phyloP scores from a whole-genome alignment of 2,797 vertebrate genomes.

The Spheniscus humboldti region DNA sequence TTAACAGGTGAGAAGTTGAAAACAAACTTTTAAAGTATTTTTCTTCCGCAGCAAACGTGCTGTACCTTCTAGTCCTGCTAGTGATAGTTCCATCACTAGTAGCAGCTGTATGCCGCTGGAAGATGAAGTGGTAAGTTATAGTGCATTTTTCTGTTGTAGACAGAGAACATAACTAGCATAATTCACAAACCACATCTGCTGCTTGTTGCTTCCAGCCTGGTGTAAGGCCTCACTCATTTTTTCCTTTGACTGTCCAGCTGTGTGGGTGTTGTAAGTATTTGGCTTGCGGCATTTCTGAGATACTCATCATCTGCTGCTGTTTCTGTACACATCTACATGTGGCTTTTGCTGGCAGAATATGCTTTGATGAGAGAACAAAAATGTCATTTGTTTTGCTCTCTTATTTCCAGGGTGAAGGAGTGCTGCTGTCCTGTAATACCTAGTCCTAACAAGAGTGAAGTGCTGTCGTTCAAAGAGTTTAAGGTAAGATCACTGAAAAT shows the following conservation, averaged over 20 bases:
- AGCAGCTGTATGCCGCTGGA: conserved; percentile 51
- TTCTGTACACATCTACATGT: background rate
- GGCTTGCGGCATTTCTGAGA: background rate
- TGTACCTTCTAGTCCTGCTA: conserved; percentile 33
- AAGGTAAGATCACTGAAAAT: conserved; percentile 56
- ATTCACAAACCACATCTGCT: background rate
- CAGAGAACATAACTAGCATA: background rate
- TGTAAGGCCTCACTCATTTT: background rate
- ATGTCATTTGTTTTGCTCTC: background rate
- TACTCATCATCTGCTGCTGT: background rate
- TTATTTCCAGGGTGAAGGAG: conserved; percentile 66
- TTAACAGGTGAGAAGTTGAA: background rate
- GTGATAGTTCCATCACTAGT: conserved; percentile 41
- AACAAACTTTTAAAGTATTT: background rate
- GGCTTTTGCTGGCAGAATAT: background rate
- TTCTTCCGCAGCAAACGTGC: conserved; percentile 37
- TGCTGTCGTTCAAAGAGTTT: conserved; percentile 64
- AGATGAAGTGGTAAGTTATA: conserved; percentile 71
- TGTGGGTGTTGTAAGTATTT: background rate
- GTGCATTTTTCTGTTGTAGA: background rate
- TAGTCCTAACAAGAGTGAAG: conserved; percentile 70
- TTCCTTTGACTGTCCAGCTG: background rate
- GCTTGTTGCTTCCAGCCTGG: background rate
- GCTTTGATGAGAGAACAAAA: background rate
- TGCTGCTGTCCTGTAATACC: conserved; percentile 73